Evolutionary conservation across 2,113 vertebrate species (phyloP).

Genomic region (Tyrannus savana): DNA sequence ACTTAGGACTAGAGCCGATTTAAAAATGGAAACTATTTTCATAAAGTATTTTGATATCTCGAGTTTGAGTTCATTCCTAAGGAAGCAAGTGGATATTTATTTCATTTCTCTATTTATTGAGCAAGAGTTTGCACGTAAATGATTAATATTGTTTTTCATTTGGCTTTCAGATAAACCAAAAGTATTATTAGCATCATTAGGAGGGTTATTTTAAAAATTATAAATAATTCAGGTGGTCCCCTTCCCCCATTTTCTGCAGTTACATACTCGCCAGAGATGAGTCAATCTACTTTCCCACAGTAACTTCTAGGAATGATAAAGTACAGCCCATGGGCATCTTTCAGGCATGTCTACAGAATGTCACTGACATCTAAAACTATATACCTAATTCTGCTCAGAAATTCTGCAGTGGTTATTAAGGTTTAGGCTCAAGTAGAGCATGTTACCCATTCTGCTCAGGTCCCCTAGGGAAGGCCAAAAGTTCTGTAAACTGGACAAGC

Average conservation of each 20-base stretch:
- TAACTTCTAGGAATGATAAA: not conserved
- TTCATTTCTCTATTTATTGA: not conserved
- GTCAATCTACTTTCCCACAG: not conserved
- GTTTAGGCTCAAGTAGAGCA: not conserved
- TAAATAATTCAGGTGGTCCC: not conserved
- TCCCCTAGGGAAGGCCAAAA: not conserved
- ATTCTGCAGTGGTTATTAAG: not conserved
- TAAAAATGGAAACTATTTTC: constrained; percentile 12
- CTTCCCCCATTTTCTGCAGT: not conserved
- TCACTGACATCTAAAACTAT: not conserved
- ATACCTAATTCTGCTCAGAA: not conserved
- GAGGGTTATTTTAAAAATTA: not conserved
- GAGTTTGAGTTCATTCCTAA: not conserved
- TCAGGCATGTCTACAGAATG: not conserved
- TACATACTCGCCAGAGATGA: not conserved
- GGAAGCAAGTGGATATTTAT: not conserved
- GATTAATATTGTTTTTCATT: not conserved
- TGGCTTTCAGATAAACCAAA: not conserved
- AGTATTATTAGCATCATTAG: not conserved
- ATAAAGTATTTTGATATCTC: not conserved
- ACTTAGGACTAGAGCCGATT: not conserved
- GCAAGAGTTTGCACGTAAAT: not conserved
- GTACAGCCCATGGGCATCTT: not conserved
- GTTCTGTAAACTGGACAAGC: not conserved
- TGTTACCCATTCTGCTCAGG: not conserved